phyloP scores from a whole-genome alignment of 2,888 invertebrate species.

The Drosophila prolongata region DNA sequence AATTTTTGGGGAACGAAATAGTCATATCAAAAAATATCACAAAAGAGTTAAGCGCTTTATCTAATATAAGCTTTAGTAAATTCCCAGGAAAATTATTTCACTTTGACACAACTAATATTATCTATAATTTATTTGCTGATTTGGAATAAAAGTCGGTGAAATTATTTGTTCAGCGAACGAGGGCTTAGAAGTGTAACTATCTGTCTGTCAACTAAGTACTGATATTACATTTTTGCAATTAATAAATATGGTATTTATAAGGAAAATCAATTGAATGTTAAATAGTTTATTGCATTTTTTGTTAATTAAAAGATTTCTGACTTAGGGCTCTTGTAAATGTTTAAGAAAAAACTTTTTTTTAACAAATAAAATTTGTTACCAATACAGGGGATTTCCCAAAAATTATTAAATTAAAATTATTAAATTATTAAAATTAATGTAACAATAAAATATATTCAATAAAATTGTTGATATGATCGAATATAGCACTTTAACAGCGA shows the following conservation, averaged over 20 bases:
- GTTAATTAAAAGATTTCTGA: no score
- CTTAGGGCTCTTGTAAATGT: no score
- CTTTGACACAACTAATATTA: background rate
- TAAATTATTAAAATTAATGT: no score
- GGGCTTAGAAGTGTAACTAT: constrained; percentile 9
- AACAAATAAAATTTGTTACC: background rate
- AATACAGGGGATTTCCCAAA: no score
- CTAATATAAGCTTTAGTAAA: constrained; percentile 3
- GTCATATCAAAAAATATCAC: constrained; percentile 4
- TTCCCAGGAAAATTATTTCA: constrained; percentile 3
- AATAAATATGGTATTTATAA: background rate
- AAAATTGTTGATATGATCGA: background rate
- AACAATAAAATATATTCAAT: no score
- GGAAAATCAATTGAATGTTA: background rate
- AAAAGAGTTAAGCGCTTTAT: constrained; percentile 1
- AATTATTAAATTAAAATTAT: no score
- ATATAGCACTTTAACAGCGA: background rate
- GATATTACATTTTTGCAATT: constrained; percentile 19
- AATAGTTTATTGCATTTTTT: constrained; percentile 2
- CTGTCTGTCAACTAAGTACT: constrained; percentile 7
- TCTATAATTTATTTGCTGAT: constrained; percentile 3
- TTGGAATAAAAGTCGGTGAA: constrained; percentile 10
- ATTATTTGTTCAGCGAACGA: background rate
- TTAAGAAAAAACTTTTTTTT: no score
- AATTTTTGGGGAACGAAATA: background rate